Base-by-base conservation (phyloP, 2,113 vertebrate species). In the Zingel zingel region DNA sequence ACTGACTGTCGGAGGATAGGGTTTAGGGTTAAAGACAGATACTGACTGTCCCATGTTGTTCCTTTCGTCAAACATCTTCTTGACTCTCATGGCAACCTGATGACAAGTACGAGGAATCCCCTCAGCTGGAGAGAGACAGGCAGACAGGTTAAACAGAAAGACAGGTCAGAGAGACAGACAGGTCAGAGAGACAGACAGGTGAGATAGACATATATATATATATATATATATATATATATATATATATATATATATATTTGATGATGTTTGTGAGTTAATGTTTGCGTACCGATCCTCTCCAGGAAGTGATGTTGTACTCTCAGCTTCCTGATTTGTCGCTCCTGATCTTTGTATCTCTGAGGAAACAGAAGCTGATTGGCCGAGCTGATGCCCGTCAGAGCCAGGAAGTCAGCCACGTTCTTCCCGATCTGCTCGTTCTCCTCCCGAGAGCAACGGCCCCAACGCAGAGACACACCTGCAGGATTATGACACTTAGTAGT, bases 41-140 rank as follows among this genome's bases (percentile, higher is more conserved):
- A 39, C 39, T 94, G 66, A 95, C 95, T 79, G 88, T 62, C 95
- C 95, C 81, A 75, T 77, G 67, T 92, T 70, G 77, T 94, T 93
- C n/a, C 4, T 53, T 0, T 72, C 30, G 9, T 95, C 94, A 62
- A 92, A 93, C 0, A 93, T 67, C 86, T 91, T 95, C 79, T 74
- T 89, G 2, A 92, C 95, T 68, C 93, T 75, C 5, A 2, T 7
- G 73, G 84, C 83, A 63, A 95, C 69, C 10, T 91, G 74, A 25
- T 71, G 53, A 65, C 94, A 94, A 0, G 90, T 16, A 16, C 95
- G 90, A 18, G 93, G 91, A 73, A 96, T 86, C 1, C 90, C 94
- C 1, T 93, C 92, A 16, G 93, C 95, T 85, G 80, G 47, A 39
- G 30, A 48, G 30, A 64, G 39, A 69, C 1, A 79, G 59, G 61